phyloP scores from a whole-genome alignment of 2,113 vertebrate species.

The Phalacrocorax brasilianus region DNA sequence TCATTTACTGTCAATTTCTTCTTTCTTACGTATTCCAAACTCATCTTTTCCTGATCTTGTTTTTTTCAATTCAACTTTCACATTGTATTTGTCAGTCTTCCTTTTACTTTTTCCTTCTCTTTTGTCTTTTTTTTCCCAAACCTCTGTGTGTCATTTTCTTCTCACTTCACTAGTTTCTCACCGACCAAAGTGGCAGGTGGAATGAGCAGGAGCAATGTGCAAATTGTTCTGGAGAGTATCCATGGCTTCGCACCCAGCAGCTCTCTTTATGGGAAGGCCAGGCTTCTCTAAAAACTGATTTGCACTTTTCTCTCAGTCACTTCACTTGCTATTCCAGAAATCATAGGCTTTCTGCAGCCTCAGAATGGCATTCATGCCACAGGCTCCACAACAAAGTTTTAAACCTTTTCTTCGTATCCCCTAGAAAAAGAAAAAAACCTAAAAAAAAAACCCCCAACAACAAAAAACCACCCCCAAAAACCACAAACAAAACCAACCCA shows the following conservation, averaged over 20 bases:
- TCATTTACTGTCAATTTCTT: background rate
- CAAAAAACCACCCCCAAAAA: too few relatives aligned
- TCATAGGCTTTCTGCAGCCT: background rate
- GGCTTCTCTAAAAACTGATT: background rate
- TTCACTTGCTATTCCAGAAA: background rate
- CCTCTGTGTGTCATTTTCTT: constrained; percentile 13
- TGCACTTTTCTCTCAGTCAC: background rate
- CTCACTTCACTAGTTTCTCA: constrained; percentile 7
- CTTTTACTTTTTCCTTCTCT: background rate
- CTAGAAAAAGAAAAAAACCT: background rate
- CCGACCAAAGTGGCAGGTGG: background rate
- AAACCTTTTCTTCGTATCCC: background rate
- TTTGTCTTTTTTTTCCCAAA: background rate
- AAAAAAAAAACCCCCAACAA: too few relatives aligned
- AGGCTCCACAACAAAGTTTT: background rate
- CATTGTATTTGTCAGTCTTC: constrained; percentile 8
- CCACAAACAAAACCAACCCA: too few relatives aligned
- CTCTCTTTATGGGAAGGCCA: background rate
- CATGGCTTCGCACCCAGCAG: background rate
- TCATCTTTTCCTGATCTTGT: background rate
- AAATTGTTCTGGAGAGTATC: constrained; percentile 10
- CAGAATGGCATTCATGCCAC: background rate
- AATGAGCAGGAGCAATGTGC: background rate
- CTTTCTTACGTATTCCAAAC: background rate
- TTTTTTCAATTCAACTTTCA: constrained; percentile 37